Evolutionary conservation across 2,113 vertebrate species (phyloP).

Genomic region (Pholis gunnellus): DNA sequence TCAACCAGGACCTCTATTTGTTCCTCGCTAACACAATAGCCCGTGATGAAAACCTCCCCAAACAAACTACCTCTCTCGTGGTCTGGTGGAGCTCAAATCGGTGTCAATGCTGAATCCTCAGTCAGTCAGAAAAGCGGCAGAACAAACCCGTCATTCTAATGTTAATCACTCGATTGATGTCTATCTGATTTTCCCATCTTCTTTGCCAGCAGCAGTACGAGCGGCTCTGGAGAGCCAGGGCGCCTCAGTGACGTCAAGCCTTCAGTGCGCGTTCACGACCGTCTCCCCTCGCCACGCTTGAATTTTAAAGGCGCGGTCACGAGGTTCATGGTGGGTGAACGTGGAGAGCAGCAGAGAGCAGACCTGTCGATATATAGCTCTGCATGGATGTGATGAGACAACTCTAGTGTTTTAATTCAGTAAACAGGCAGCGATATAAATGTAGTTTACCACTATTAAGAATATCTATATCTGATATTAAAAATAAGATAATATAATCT

Average conservation of each 20-base stretch:
- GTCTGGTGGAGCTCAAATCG: conserved; percentile 46
- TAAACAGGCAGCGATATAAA: neutral
- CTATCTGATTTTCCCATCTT: conserved; percentile 75
- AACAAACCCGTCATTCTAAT: conserved; percentile 51
- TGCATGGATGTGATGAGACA: neutral
- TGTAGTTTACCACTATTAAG: neutral
- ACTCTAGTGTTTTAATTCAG: neutral
- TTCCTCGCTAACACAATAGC: conserved; percentile 75
- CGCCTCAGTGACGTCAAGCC: conserved; percentile 86
- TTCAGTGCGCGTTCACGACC: conserved; percentile 77
- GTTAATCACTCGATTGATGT: conserved; percentile 51
- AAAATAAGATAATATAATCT: too few species aligned
- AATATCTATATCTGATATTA: neutral
- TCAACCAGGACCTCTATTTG: conserved; percentile 65
- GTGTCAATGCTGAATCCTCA: conserved; percentile 31
- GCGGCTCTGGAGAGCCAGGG: conserved; percentile 83
- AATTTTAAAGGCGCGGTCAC: conserved; percentile 72
- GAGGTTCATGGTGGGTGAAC: conserved; percentile 20
- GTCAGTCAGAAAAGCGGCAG: conserved; percentile 13
- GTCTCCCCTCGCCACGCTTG: conserved; percentile 76
- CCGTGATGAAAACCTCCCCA: conserved; percentile 51
- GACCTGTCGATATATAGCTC: neutral
- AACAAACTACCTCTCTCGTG: conserved; percentile 74
- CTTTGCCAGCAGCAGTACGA: conserved; percentile 74
- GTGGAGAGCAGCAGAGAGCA: neutral